Percentiles rank a stretch among this genome's conserved stretches.
phyloP scores from a whole-genome alignment of 2,113 vertebrate genomes.

The Falcunculus frontatus region DNA sequence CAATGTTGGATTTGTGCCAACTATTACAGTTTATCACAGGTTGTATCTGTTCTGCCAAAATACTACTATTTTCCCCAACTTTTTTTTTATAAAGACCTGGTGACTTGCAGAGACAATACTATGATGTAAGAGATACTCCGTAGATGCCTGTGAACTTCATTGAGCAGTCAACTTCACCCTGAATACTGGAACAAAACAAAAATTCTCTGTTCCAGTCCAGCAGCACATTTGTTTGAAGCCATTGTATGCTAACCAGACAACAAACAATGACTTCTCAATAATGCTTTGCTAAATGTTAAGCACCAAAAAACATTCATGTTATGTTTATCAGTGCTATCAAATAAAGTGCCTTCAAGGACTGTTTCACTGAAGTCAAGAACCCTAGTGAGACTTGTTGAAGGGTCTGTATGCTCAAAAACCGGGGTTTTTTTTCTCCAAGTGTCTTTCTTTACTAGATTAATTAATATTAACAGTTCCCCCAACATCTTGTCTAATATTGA shows the following conservation, averaged over 20 bases:
- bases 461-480: background rate
- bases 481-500: background rate
- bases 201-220: background rate
- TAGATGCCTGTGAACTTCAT: background rate
- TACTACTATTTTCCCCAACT: background rate
- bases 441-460: background rate
- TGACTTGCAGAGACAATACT: background rate
- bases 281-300: background rate
- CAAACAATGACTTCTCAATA: constrained; percentile 5
- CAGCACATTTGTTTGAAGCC: background rate
- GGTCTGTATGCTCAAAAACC: background rate
- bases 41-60: background rate
- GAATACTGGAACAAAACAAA: background rate
- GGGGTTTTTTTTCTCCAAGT: background rate
- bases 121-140: background rate
- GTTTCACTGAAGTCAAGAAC: background rate
- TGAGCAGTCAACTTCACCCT: background rate
- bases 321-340: background rate
- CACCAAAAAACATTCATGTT: background rate
- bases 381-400: background rate
- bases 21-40: background rate
- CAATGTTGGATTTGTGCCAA: background rate
- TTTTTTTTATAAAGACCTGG: background rate
- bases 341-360: background rate
- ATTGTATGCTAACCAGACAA: background rate